Evolutionary conservation across 92 coral and sea anemone species (phyloP).

Genomic region (Diadumene lineata): DNA sequence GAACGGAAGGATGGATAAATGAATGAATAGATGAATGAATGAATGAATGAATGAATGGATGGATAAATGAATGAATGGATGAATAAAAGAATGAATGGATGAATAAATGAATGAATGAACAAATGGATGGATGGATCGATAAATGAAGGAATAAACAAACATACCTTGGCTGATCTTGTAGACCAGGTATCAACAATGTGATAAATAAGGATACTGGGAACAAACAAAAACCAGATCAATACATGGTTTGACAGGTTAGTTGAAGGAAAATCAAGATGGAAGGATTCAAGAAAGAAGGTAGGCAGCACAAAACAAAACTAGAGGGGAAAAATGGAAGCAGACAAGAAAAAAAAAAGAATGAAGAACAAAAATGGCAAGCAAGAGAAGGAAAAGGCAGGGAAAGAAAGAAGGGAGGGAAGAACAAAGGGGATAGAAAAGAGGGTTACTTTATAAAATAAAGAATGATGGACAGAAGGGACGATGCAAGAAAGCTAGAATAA

Average conservation of each 20-base stretch:
- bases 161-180: conserved; percentile 56
- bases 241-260: background rate
- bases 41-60: no score
- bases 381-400: no score
- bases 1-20: no score
- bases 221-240: background rate
- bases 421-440: no score
- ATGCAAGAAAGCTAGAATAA: background rate
- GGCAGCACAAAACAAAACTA: background rate
- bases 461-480: background rate
- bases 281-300: background rate
- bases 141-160: no score
- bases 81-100: no score
- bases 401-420: no score
- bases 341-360: background rate
- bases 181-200: conserved; percentile 63
- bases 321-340: no score
- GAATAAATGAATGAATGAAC: no score
- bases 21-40: no score
- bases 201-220: conserved; percentile 64
- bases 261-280: background rate
- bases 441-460: background rate
- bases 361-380: background rate
- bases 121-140: no score
- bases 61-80: no score